These are phyloP conservation scores for Pandemis heparana DNA, from an alignment of 2,888 invertebrate genomes.

Conservation along the genomic window DNA sequence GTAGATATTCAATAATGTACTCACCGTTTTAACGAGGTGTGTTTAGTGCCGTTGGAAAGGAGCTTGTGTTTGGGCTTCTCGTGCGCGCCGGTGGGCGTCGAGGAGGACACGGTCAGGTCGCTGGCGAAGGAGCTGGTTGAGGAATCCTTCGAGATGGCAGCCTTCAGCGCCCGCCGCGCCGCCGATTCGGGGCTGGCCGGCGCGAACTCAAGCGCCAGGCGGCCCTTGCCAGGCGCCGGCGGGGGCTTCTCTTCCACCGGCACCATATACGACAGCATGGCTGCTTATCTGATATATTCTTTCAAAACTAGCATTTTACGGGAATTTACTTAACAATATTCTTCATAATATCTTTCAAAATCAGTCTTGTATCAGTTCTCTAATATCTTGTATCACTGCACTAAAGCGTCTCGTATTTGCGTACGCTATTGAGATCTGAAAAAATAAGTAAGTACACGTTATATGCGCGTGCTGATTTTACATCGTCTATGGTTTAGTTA, in stretches of 20 bases:
- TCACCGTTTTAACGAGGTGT: slow-evolving; percentile 90
- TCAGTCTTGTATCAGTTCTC: slow-evolving; percentile 41
- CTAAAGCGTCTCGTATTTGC: slow-evolving; percentile 45
- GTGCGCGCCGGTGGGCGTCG: slow-evolving; percentile 86
- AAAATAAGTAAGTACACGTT: slow-evolving; percentile 23
- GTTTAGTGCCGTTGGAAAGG: slow-evolving; percentile 89
- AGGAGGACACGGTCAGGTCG: slow-evolving; percentile 88
- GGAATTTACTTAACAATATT: slow-evolving; percentile 36
- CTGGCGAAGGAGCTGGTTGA: slow-evolving; percentile 89
- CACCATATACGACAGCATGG: slow-evolving; percentile 92
- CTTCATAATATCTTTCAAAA: slow-evolving; percentile 46
- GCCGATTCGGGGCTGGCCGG: slow-evolving; percentile 73
- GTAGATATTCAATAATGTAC: slow-evolving; percentile 45
- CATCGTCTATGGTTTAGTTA: too few species aligned
- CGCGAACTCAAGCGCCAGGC: slow-evolving; percentile 75
- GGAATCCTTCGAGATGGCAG: slow-evolving; percentile 87
- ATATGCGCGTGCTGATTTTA: not conserved
- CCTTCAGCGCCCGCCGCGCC: slow-evolving; percentile 61
- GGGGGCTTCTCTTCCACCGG: slow-evolving; percentile 92
- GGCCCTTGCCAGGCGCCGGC: slow-evolving; percentile 82
- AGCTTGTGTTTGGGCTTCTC: slow-evolving; percentile 89
- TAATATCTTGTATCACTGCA: slow-evolving; percentile 46
- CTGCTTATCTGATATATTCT: slow-evolving; percentile 49
- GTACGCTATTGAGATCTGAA: slow-evolving; percentile 65
- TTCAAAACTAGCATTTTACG: slow-evolving; percentile 25